Percentiles rank a stretch among this genome's conserved stretches.
These are phyloP conservation scores for Pseudorhombus dupliciocellatus DNA, from an alignment of 2,113 vertebrate species.

Conservation along the genomic window DNA sequence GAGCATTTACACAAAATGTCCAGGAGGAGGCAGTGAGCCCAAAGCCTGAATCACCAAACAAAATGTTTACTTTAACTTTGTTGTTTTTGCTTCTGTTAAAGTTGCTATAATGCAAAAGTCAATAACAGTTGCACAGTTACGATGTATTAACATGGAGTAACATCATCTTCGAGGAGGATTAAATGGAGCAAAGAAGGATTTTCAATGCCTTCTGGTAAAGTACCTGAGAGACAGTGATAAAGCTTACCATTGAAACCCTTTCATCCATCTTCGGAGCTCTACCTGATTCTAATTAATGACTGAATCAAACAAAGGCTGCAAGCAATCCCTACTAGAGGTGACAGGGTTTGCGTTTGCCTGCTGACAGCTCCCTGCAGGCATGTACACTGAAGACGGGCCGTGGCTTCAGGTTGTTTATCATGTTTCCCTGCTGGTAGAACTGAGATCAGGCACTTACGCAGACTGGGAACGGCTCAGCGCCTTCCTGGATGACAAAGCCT, in stretches of 20 bases:
- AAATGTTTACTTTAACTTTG: not conserved
- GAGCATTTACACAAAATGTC: slow-evolving; percentile 42
- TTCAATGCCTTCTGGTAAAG: not conserved
- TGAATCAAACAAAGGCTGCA: slow-evolving; percentile 49
- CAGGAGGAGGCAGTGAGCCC: slow-evolving; percentile 70
- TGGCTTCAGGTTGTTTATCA: slow-evolving; percentile 43
- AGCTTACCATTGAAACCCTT: slow-evolving; percentile 19
- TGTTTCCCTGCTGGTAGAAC: slow-evolving; percentile 23
- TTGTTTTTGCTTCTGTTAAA: not conserved
- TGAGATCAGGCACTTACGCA: slow-evolving; percentile 68
- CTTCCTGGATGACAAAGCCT: slow-evolving; percentile 99
- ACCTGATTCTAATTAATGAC: slow-evolving; percentile 48
- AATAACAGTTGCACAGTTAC: not conserved
- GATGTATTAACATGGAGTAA: not conserved
- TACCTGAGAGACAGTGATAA: not conserved
- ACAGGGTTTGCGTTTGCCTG: slow-evolving; percentile 43
- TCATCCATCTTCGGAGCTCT: slow-evolving; percentile 23
- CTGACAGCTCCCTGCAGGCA: slow-evolving; percentile 59
- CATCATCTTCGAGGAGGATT: not conserved
- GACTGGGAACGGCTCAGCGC: slow-evolving; percentile 95
- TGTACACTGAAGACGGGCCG: slow-evolving; percentile 27
- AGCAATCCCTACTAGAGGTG: slow-evolving; percentile 42
- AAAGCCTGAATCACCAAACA: slow-evolving; percentile 15
- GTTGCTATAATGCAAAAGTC: not conserved
- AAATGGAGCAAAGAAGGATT: slow-evolving; percentile 17